Conservation (phyloP, 2,797 vertebrate genomes). For the Pangasius sanitwongsei region DNA sequence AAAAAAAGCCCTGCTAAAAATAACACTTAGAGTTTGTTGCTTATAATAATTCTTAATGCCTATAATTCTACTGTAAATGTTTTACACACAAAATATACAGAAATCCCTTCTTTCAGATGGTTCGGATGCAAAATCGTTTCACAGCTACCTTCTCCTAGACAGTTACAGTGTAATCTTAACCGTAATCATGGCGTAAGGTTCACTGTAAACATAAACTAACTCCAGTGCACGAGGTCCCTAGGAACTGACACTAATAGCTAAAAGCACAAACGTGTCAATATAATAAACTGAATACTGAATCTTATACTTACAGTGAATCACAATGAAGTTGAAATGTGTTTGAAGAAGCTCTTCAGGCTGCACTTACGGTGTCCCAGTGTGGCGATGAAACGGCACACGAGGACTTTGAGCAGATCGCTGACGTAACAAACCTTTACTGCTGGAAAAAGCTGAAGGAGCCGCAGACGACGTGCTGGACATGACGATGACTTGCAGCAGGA, state of each 20-base stretch:
- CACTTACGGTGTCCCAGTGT: background rate
- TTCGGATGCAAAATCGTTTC: background rate
- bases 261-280: background rate
- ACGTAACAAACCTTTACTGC: background rate
- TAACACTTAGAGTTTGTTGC: too few species aligned
- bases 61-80: background rate
- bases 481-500: too few species aligned
- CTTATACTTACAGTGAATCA: background rate
- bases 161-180: background rate
- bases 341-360: background rate
- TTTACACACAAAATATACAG: background rate
- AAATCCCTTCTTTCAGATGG: background rate
- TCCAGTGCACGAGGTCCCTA: background rate
- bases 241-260: background rate
- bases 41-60: too few species aligned
- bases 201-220: background rate
- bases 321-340: background rate
- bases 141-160: background rate
- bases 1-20: background rate
- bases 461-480: background rate
- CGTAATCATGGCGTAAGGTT: background rate
- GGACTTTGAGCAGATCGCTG: constrained; percentile 52
- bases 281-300: too few species aligned
- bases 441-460: background rate
- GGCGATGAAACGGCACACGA: background rate